These are phyloP conservation scores for Acanthosoma haemorrhoidale DNA, from an alignment of 2,888 invertebrate genomes.

Conservation along the genomic window DNA sequence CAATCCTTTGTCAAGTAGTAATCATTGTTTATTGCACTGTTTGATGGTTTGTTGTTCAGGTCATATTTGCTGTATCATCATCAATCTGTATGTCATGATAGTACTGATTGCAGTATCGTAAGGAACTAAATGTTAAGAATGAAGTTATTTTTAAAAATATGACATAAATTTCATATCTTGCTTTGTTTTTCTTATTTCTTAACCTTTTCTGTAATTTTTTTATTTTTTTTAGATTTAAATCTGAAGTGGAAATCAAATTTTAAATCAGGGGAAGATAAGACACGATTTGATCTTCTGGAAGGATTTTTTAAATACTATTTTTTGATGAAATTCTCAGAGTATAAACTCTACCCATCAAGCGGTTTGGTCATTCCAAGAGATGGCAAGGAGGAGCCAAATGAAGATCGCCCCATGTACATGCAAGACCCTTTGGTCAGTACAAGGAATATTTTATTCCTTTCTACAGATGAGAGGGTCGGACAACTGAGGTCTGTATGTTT, in stretches of 20 bases:
- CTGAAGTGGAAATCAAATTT: neutral
- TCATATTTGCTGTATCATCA: no score
- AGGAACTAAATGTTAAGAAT: no score
- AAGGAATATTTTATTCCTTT: neutral
- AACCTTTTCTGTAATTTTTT: no score
- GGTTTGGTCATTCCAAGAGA: constrained; percentile 1
- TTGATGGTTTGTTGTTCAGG: no score
- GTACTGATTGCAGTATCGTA: no score
- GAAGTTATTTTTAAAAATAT: no score
- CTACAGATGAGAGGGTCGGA: neutral
- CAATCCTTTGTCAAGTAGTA: no score
- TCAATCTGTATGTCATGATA: no score
- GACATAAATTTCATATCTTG: no score
- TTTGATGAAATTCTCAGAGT: constrained; percentile 7
- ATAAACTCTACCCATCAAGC: neutral
- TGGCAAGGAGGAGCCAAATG: neutral
- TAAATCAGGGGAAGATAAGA: neutral
- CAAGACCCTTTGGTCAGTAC: neutral
- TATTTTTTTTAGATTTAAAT: neutral
- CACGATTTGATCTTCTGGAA: neutral
- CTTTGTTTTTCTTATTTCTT: no score
- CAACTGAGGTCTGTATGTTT: neutral
- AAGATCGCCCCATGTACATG: neutral
- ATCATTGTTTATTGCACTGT: no score
- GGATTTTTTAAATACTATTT: constrained; percentile 22